Percentiles rank a stretch among this genome's conserved stretches.
Evolutionary conservation across 2,888 invertebrate species (phyloP).

Genomic region (Troides helena): DNA sequence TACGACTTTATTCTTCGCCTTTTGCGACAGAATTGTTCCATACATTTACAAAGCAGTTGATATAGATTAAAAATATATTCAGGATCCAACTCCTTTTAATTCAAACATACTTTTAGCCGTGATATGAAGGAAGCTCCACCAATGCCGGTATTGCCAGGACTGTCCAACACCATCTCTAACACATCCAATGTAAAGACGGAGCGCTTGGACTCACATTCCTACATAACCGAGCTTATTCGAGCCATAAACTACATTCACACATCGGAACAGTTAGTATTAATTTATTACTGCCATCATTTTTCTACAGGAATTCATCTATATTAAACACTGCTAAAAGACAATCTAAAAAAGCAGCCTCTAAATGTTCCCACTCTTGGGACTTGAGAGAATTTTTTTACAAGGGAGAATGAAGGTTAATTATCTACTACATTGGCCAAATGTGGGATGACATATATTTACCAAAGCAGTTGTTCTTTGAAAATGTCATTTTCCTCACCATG

Average conservation of each 20-base stretch:
- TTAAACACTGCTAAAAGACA: no score
- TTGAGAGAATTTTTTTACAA: no score
- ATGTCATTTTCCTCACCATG: no score
- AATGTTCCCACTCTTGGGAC: no score
- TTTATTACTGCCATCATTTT: neutral
- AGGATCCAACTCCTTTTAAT: neutral
- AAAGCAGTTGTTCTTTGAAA: no score
- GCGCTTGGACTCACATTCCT: constrained; percentile 61
- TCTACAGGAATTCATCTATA: no score
- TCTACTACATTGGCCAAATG: no score
- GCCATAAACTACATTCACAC: constrained; percentile 66
- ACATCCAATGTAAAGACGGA: constrained; percentile 32
- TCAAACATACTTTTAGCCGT: constrained; percentile 35
- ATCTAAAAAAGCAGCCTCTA: no score
- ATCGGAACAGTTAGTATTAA: constrained; percentile 62
- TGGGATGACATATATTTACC: no score
- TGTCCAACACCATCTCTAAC: constrained; percentile 32
- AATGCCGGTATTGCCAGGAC: constrained; percentile 55
- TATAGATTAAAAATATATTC: neutral
- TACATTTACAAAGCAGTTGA: neutral
- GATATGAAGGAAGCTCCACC: constrained; percentile 42
- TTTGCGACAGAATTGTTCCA: no score
- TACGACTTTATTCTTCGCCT: no score
- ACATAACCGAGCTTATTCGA: constrained; percentile 62
- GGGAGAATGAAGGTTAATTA: no score